Evolutionary conservation across 2,113 vertebrate species (phyloP).

Genomic region (Montifringilla adamsi): DNA sequence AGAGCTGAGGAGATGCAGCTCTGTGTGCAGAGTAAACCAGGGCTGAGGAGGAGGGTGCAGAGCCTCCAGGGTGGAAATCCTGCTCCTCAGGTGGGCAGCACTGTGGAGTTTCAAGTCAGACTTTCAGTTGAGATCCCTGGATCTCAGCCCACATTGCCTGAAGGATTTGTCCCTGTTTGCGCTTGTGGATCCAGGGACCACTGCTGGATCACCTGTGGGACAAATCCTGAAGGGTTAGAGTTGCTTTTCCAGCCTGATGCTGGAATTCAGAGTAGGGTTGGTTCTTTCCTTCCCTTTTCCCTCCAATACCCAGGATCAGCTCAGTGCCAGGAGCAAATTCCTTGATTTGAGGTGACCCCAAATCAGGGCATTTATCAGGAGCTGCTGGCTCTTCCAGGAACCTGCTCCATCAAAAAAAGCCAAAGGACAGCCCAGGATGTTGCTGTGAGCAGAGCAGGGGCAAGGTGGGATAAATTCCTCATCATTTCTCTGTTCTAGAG

Average conservation of each 20-base stretch:
- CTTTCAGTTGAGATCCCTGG: fast-evolving
- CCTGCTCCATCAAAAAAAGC: not conserved
- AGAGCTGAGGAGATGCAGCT: not conserved
- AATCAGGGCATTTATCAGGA: not conserved
- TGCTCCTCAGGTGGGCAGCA: not conserved
- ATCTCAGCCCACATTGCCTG: too few species aligned
- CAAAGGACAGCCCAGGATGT: not conserved
- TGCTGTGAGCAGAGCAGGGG: not conserved
- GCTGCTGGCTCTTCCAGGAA: not conserved
- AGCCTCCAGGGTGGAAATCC: not conserved
- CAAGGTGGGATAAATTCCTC: not conserved
- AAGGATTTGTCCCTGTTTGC: not conserved
- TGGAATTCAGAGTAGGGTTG: not conserved
- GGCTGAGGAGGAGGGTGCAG: not conserved
- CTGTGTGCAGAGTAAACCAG: not conserved
- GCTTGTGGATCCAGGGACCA: fast-evolving
- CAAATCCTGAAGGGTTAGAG: not conserved
- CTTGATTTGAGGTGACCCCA: not conserved
- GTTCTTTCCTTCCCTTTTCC: not conserved
- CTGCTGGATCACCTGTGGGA: not conserved
- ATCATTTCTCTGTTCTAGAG: not conserved
- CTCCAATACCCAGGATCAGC: not conserved
- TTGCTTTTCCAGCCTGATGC: not conserved
- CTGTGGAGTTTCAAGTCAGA: fast-evolving
- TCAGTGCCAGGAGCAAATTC: not conserved